phyloP scores from a whole-genome alignment of 2,797 vertebrate genomes.

The Cyprinella venusta region DNA sequence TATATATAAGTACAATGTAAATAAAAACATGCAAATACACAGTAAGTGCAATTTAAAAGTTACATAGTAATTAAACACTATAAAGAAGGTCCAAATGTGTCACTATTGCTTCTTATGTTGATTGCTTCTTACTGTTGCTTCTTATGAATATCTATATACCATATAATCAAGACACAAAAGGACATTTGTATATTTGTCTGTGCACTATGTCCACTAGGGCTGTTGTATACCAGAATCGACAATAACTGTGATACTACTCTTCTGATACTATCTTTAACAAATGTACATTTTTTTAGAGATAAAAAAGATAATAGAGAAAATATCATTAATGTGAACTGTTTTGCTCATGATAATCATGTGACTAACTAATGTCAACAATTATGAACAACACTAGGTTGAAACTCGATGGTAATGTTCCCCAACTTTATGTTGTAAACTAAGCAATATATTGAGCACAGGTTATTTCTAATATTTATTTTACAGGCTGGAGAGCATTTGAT shows the following conservation, averaged over 20 bases:
- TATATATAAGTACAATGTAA: background rate
- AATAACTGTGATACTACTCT: background rate
- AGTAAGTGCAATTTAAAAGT: background rate
- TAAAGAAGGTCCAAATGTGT: background rate
- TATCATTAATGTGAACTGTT: background rate
- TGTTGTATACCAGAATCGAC: background rate
- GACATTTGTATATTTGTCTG: background rate
- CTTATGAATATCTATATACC: background rate
- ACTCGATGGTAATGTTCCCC: background rate
- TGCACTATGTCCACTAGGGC: background rate
- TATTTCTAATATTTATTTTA: background rate
- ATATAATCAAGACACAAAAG: slow-evolving; percentile 31
- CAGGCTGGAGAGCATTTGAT: too few relatives aligned
- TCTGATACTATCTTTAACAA: background rate
- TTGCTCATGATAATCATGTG: background rate
- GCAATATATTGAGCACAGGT: background rate
- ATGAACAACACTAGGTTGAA: background rate
- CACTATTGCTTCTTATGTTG: background rate
- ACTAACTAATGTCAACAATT: background rate
- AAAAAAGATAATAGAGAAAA: too few relatives aligned
- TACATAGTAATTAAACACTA: background rate
- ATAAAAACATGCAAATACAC: background rate
- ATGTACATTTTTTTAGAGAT: background rate
- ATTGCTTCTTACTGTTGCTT: too few relatives aligned
- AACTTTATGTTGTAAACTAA: background rate